These are phyloP conservation scores for Craseonycteris thonglongyai DNA, from an alignment of 2,113 vertebrate species.

Conservation along the genomic window DNA sequence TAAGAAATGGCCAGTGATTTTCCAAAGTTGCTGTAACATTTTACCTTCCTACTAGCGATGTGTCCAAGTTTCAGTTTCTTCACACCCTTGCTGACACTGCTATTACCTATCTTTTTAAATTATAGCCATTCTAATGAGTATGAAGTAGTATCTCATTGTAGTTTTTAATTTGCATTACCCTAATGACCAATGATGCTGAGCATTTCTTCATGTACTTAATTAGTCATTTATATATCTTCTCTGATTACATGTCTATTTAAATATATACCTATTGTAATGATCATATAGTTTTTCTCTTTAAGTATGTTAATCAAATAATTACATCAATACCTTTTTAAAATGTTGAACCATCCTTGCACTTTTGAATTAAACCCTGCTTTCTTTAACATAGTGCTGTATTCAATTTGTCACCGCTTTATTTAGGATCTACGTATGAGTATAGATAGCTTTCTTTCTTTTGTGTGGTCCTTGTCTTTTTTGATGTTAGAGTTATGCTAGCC, in stretches of 20 bases:
- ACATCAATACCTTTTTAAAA: neutral
- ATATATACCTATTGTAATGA: neutral
- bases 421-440: neutral
- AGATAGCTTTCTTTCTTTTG: neutral
- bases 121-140: neutral
- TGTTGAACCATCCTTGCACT: neutral
- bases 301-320: neutral
- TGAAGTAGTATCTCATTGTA: neutral
- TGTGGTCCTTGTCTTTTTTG: neutral
- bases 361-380: neutral
- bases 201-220: neutral
- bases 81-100: neutral
- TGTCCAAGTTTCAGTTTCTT: neutral
- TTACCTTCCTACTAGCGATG: neutral
- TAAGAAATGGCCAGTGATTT: neutral
- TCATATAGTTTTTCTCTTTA: neutral
- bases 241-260: neutral
- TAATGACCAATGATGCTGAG: neutral
- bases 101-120: conserved; percentile 2
- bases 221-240: neutral
- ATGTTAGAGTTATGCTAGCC: neutral
- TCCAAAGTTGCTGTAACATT: neutral
- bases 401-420: neutral
- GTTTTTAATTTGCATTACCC: neutral
- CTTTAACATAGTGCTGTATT: neutral